Evolutionary conservation across 2,113 vertebrate genomes (phyloP), one percentile per base, ranked within the genome.

Genomic region (Gallinago jamesoni): DNA sequence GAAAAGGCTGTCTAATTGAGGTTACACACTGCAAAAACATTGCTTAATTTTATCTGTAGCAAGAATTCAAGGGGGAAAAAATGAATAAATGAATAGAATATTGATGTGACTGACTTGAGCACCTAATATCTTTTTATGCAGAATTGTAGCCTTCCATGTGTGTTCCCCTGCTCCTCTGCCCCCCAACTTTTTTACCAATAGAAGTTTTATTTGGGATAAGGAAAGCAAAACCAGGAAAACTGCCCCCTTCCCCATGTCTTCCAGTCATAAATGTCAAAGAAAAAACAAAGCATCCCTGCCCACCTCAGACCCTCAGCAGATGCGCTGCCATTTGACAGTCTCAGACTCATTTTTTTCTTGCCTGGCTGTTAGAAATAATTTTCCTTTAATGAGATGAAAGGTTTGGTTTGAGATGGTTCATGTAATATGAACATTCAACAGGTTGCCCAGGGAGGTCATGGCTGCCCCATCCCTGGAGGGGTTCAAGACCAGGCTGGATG

Each of bases 161-260:
- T 3, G 2, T 1, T 12, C 16, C 27, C 12, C 2, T 1, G 0
- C 47, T 47, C 47, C 47, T 11, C 6, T 14, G 5, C 39, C 39
- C 39, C 39, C 39, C 39, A 5, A 39, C 39, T 39, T 5, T 69
- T 78, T 56, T 6, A 14, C 1, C 3, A 15, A 2, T 11, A 66
- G 13, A 67, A n/a, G 17, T 55, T 87, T 84, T 72, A 24, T 78
- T 72, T n/a, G n/a, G 8, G 9, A 39, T n/a, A 3, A 78, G 6
- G 33, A 84, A 85, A 82, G 27, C 5, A 75, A 57, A 70, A 43
- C 37, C 20, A n/a, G 35, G 21, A 77, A 73, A 78, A 16, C 1
- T 20, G 9, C 9, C 8, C 9, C 47, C 14, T 43, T 64, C 62
- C 64, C 30, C 24, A 17, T 8, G 18, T 48, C 21, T 95, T 88